A percentile compares a stretch with the other conserved stretches of the same genome.
phyloP scores from a whole-genome alignment of 2,888 invertebrate genomes.

The Callinectes sapidus region DNA sequence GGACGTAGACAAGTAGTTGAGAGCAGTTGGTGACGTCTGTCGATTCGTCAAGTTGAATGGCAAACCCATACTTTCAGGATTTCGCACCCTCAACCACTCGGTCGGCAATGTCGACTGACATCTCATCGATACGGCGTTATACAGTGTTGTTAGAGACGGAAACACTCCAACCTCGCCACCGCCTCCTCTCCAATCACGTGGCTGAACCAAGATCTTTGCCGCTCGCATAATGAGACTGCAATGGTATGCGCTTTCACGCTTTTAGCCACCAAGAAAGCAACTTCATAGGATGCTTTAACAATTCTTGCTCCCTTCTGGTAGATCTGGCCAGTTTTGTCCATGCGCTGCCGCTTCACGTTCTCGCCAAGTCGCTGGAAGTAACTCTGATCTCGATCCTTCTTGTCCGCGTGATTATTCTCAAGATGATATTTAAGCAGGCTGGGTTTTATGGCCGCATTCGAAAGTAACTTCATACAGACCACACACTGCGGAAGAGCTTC shows the following conservation, averaged over 20 bases:
- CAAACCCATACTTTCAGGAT: conserved; percentile 53
- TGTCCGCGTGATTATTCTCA: conserved; percentile 39
- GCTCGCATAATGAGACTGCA: conserved; percentile 57
- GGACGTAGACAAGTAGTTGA: conserved; percentile 58
- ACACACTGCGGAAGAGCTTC: conserved; percentile 56
- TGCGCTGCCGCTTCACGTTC: conserved; percentile 58
- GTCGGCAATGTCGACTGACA: conserved; percentile 58
- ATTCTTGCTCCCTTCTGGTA: conserved; percentile 40
- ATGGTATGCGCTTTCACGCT: conserved; percentile 58
- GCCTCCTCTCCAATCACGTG: conserved; percentile 55
- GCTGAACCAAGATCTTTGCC: conserved; percentile 53
- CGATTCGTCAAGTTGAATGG: conserved; percentile 52
- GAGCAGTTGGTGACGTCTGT: conserved; percentile 57
- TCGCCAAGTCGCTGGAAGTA: conserved; percentile 61
- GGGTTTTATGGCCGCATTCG: conserved; percentile 46
- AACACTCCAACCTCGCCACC: conserved; percentile 52
- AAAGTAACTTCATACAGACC: conserved; percentile 50
- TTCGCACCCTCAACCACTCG: conserved; percentile 50
- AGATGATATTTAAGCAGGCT: conserved; percentile 43
- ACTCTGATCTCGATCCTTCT: conserved; percentile 48
- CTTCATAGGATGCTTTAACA: conserved; percentile 48
- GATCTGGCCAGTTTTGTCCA: conserved; percentile 55
- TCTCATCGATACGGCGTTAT: conserved; percentile 54
- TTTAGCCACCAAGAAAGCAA: conserved; percentile 38
- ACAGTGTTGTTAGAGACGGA: conserved; percentile 58